These are phyloP conservation scores for Scylla paramamosain DNA, from an alignment of 1,140 invertebrate species.

Conservation along the genomic window DNA sequence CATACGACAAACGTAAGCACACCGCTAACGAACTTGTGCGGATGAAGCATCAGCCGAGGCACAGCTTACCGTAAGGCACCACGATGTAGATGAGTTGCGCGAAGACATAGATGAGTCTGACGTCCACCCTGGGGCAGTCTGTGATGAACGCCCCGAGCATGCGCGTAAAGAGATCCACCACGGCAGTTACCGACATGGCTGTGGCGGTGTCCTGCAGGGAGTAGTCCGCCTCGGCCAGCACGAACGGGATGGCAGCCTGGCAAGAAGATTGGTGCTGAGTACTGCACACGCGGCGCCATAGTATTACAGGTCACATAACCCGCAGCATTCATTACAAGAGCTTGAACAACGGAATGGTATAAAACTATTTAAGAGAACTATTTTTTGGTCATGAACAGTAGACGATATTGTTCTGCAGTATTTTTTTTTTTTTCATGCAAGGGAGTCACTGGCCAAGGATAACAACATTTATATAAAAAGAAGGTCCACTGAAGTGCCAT, in stretches of 20 bases:
- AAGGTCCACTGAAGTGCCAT: no score
- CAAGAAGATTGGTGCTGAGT: background rate
- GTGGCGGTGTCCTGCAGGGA: constrained; percentile 38
- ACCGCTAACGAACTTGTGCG: no score
- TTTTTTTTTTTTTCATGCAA: background rate
- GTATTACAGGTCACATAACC: no score
- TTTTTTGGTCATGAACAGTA: background rate
- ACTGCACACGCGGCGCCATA: background rate
- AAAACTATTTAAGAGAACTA: background rate
- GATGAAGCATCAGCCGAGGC: background rate
- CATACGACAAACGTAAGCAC: background rate
- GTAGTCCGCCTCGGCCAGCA: constrained; percentile 44
- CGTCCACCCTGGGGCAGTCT: constrained; percentile 29
- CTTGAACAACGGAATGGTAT: background rate
- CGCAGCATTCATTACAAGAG: background rate
- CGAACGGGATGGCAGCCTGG: constrained; percentile 46
- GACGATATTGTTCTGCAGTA: background rate
- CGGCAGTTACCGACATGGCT: constrained; percentile 37
- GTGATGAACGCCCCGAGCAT: constrained; percentile 15
- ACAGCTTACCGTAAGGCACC: constrained; percentile 31
- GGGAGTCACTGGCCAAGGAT: no score
- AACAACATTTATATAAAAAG: no score
- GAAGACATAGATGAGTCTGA: background rate
- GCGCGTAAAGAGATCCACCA: constrained; percentile 44
- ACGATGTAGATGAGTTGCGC: constrained; percentile 40